These are phyloP conservation scores for Daphoenositta chrysoptera DNA, from an alignment of 2,113 vertebrate species.

Conservation along the genomic window DNA sequence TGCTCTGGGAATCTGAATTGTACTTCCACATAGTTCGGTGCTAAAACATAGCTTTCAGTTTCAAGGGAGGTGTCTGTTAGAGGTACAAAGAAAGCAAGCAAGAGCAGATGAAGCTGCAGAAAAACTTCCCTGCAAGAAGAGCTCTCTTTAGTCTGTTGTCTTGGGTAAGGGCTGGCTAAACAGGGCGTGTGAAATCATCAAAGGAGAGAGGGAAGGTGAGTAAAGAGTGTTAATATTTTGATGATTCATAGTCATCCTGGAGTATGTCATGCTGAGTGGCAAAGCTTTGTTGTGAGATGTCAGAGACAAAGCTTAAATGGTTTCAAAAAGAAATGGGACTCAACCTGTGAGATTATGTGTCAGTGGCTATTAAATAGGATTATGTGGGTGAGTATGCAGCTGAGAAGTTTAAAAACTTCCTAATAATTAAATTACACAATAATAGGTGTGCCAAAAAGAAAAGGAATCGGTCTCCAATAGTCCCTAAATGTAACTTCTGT, in stretches of 20 bases:
- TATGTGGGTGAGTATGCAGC: neutral
- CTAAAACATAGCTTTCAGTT: neutral
- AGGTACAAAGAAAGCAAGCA: neutral
- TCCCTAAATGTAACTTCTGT: neutral
- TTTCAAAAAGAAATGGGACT: neutral
- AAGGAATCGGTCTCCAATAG: neutral
- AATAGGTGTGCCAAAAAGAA: neutral
- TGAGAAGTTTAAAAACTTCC: neutral
- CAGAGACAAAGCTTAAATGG: neutral
- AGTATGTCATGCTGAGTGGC: neutral
- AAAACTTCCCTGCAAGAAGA: neutral
- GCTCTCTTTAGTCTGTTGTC: neutral
- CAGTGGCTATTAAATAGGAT: neutral
- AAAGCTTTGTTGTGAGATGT: neutral
- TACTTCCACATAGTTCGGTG: neutral
- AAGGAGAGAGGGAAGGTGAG: neutral
- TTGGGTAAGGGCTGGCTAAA: neutral
- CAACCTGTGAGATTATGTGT: neutral
- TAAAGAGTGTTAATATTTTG: neutral
- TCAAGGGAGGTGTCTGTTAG: neutral
- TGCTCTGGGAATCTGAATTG: neutral
- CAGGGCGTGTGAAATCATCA: neutral
- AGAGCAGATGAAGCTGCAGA: neutral
- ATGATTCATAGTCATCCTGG: conserved; percentile 30
- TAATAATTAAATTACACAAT: neutral